Evolutionary conservation across 2,113 vertebrate genomes (phyloP).

Genomic region (Carassius carassius): DNA sequence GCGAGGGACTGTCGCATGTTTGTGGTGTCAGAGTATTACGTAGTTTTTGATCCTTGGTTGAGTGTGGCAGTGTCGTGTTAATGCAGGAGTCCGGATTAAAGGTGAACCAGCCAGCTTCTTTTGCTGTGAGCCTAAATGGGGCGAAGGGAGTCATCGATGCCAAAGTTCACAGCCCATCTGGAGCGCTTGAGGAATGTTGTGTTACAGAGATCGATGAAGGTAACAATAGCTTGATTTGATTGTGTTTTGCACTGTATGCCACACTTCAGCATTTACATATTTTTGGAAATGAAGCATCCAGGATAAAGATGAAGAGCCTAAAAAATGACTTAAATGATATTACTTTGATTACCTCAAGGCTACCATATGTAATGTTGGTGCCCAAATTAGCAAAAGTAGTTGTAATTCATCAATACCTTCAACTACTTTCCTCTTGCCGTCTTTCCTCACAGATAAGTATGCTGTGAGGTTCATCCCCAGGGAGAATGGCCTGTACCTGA

Average conservation of each 20-base stretch:
- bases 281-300: not conserved
- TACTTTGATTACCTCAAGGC: too few relatives aligned
- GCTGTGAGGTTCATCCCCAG: conserved; percentile 92
- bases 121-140: conserved; percentile 92
- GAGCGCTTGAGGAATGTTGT: conserved; percentile 88
- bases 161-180: conserved; percentile 91
- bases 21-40: not conserved
- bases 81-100: conserved; percentile 91
- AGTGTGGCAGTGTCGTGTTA: conserved; percentile 58
- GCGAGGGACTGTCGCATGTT: not conserved
- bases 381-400: too few relatives aligned
- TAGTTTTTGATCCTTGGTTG: conserved; percentile 21
- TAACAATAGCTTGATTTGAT: conserved; percentile 56
- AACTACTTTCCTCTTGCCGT: not conserved
- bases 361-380: too few relatives aligned
- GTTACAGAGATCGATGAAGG: conserved; percentile 92
- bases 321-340: not conserved
- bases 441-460: conserved; percentile 81
- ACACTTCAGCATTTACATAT: not conserved
- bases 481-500: conserved; percentile 90
- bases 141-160: conserved; percentile 90
- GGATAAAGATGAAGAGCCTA: not conserved
- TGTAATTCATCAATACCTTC: not conserved
- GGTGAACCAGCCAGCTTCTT: conserved; percentile 93
- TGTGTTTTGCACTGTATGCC: not conserved